Percentiles rank a stretch among this genome's conserved stretches.
Evolutionary conservation across 2,888 invertebrate species (phyloP).

Genomic region (Rhorus exstirpatorius): DNA sequence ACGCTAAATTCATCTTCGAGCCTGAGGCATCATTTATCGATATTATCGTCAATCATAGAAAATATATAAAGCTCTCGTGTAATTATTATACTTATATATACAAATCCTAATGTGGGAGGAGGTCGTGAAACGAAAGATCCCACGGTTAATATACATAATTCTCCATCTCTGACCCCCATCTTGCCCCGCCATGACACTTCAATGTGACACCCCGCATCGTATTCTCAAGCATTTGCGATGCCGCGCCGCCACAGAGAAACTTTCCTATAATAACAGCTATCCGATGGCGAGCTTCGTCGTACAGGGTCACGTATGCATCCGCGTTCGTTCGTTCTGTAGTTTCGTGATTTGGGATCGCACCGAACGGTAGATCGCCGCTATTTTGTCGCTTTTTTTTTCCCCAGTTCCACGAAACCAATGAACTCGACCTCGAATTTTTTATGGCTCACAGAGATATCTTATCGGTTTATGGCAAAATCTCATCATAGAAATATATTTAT

Average conservation of each 20-base stretch:
- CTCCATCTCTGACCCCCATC: constrained; percentile 73
- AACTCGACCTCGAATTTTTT: constrained; percentile 49
- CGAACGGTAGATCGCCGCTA: constrained; percentile 51
- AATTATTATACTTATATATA: no score
- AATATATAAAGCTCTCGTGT: no score
- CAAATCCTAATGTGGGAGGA: no score
- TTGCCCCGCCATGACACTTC: constrained; percentile 70
- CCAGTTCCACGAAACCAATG: constrained; percentile 39
- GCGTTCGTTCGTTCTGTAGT: constrained; percentile 30
- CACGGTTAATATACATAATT: constrained; percentile 83
- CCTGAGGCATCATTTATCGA: not conserved
- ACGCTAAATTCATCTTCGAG: no score
- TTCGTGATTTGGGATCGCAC: constrained; percentile 53
- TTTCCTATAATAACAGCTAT: constrained; percentile 18
- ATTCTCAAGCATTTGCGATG: constrained; percentile 42
- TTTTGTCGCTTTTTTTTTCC: constrained; percentile 37
- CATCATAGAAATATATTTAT: no score
- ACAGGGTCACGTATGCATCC: constrained; percentile 45
- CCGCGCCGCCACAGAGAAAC: constrained; percentile 30
- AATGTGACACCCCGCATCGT: constrained; percentile 72
- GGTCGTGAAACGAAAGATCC: constrained; percentile 78
- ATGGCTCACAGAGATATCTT: constrained; percentile 1
- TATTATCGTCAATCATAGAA: not conserved
- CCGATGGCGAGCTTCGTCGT: constrained; percentile 27
- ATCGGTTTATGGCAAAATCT: not conserved